Base-by-base conservation (phyloP, 2,888 invertebrate species). In the Pyrocoelia pectoralis region DNA sequence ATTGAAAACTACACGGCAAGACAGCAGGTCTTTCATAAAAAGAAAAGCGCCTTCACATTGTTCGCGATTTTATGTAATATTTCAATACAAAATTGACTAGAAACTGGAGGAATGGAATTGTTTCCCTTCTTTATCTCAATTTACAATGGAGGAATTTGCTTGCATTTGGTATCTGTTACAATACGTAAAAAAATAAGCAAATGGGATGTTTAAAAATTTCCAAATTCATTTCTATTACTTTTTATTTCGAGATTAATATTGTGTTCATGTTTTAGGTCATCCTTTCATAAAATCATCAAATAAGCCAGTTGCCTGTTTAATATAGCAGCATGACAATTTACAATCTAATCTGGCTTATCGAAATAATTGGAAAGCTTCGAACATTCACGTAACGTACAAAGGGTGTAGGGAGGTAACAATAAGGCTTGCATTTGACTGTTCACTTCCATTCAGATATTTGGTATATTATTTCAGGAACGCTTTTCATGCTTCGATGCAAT, bases 381-480 rank as follows among this genome's bases (percentile, higher is more conserved):
- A 33, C 8, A 24, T 24, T 24, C 24, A 24, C 8, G 3, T 8
- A 24, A 24, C 9, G n/a, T 33, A 33, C n/a, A 33, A 33, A n/a
- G n/a, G n/a, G n/a, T n/a, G 33, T 8, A 33, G 33, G 33, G 33
- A 33, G 6, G 33, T 8, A 33, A n/a, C 33, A 33, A 33, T 33
- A 33, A 33, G 33, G 33, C 8, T 33, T 33, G 33, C 33, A 33
- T 33, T 33, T 33, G 10, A 24, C 10, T 56, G 56, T 56, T 56
- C 49, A 58, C 38, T 51, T 50, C 28, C 51, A 58, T 58, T 58
- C 57, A 33, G 49, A n/a, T n/a, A 51, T 41, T 40, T 13, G 51
- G 43, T 18, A 33, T 52, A 59, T 53, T 52, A 52, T 53, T 59
- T 43, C 48, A 57, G 33, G 59, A 53, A 53, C 53, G 46, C 59